Conservation (phyloP, 2,888 invertebrate genomes). For the Scaptomyza polygonia region DNA sequence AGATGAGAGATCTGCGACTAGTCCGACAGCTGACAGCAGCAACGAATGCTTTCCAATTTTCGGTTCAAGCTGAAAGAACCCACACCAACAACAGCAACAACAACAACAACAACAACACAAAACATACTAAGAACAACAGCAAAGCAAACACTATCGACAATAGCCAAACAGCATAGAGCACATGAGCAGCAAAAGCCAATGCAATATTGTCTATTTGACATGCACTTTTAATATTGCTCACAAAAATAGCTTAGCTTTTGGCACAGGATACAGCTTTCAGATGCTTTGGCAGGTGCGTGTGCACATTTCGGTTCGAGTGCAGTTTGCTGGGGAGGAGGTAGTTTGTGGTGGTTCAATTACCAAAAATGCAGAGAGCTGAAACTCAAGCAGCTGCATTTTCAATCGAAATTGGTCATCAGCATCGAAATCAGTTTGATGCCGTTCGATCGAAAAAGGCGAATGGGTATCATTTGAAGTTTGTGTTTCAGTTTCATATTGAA, state of each 20-base stretch:
- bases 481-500: neutral
- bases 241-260: constrained; percentile 36
- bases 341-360: constrained; percentile 4
- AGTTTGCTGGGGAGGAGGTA: neutral
- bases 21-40: constrained; percentile 46
- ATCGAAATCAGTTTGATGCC: constrained; percentile 7
- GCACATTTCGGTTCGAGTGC: neutral
- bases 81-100: constrained; percentile 26
- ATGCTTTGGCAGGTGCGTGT: constrained; percentile 8
- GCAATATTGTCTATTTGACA: constrained; percentile 73
- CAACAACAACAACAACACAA: neutral
- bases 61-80: constrained; percentile 54
- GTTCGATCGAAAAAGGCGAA: constrained; percentile 19
- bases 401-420: constrained; percentile 38
- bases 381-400: constrained; percentile 20
- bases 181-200: constrained; percentile 26
- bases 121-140: constrained; percentile 1
- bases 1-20: constrained; percentile 50
- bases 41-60: constrained; percentile 59
- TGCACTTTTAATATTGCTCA: constrained; percentile 73
- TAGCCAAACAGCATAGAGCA: neutral
- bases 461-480: neutral
- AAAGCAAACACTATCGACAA: constrained; percentile 7
- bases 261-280: neutral
- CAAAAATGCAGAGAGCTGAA: constrained; percentile 9